These are phyloP conservation scores for Seira musarum DNA, from an alignment of 2,888 invertebrate species.

Conservation along the genomic window DNA sequence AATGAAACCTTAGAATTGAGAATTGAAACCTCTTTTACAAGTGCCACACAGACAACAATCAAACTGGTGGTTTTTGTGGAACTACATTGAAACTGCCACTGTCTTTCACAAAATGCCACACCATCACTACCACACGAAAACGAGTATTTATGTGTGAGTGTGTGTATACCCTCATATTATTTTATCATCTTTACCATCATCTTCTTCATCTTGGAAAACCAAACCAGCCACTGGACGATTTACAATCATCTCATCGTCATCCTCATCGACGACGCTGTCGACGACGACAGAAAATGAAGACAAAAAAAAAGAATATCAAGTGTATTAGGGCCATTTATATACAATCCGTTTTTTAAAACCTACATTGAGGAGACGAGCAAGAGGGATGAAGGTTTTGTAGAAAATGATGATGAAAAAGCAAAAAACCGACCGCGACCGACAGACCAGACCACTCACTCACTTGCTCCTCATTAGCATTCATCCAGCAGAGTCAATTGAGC, in stretches of 20 bases:
- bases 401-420: conserved; percentile 40
- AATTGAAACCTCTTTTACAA: too few relatives aligned
- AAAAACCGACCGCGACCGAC: conserved; percentile 49
- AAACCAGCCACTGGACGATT: conserved; percentile 18
- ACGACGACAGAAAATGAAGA: too few relatives aligned
- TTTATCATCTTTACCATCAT: conserved; percentile 29
- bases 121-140: conserved; percentile 11
- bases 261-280: too few relatives aligned
- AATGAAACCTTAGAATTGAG: conserved; percentile 33
- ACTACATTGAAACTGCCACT: conserved; percentile 49
- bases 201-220: too few relatives aligned
- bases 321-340: conserved; percentile 10
- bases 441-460: conserved; percentile 47
- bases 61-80: conserved; percentile 43
- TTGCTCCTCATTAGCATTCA: conserved; percentile 63
- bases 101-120: conserved; percentile 42
- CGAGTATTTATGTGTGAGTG: too few relatives aligned
- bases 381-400: neutral
- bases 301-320: conserved; percentile 17
- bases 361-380: conserved; percentile 8
- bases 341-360: conserved; percentile 22
- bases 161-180: too few relatives aligned
- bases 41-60: conserved; percentile 41
- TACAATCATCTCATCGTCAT: neutral
- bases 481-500: conserved; percentile 60